A percentile compares a stretch with the other conserved stretches of the same genome.
These are phyloP conservation scores for Scelioninae gen. 2 DNA, from an alignment of 2,888 invertebrate species.

Conservation along the genomic window DNA sequence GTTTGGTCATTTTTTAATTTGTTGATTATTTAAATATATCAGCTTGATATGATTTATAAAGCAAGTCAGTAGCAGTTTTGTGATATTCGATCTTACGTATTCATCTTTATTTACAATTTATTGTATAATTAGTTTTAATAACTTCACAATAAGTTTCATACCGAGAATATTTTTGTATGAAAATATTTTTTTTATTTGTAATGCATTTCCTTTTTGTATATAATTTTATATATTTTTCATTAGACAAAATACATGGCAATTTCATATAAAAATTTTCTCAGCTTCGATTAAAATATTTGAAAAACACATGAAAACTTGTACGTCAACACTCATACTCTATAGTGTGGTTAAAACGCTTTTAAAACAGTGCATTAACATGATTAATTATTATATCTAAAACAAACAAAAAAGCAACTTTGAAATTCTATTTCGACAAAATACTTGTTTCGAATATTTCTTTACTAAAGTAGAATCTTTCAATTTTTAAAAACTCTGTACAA, in stretches of 20 bases:
- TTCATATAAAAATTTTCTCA: slow-evolving; percentile 2
- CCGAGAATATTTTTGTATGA: not conserved
- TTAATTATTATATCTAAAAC: slow-evolving; percentile 2
- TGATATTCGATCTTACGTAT: too few species aligned
- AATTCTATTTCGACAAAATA: not conserved
- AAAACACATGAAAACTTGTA: not conserved
- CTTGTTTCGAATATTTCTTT: not conserved
- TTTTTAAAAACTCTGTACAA: too few species aligned
- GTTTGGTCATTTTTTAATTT: too few species aligned
- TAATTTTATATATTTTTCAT: slow-evolving; percentile 1
- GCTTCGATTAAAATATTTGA: not conserved
- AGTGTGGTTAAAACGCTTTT: not conserved
- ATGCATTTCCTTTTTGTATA: not conserved
- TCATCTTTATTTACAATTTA: not conserved
- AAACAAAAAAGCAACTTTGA: not conserved
- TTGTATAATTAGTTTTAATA: too few species aligned
- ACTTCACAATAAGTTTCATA: not conserved
- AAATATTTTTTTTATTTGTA: not conserved
- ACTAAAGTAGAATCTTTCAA: not conserved
- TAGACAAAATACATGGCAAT: not conserved
- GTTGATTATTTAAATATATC: too few species aligned
- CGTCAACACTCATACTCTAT: not conserved
- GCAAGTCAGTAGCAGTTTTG: too few species aligned
- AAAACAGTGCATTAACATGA: slow-evolving; percentile 1
- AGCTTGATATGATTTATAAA: too few species aligned